phyloP scores from a whole-genome alignment of 2,888 invertebrate genomes.

The Stenolophus ochropezus region DNA sequence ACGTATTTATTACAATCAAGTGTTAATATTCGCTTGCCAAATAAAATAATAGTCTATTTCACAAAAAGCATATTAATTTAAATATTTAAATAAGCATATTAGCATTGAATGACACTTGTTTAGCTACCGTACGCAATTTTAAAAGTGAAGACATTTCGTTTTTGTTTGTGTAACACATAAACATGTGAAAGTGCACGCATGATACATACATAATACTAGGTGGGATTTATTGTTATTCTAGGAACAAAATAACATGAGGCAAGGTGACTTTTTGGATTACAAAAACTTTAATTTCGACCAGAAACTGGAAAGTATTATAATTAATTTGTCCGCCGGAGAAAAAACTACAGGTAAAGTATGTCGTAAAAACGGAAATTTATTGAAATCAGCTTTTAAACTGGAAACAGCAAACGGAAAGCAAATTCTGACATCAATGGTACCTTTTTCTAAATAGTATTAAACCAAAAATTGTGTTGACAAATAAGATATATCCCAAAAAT shows the following conservation, averaged over 20 bases:
- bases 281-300: neutral
- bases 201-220: constrained; percentile 13
- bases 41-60: neutral
- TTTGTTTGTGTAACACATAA: constrained; percentile 46
- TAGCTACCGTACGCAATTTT: neutral
- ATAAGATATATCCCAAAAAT: too few relatives aligned
- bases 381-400: too few relatives aligned
- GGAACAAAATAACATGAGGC: constrained; percentile 7
- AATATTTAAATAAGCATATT: constrained; percentile 8
- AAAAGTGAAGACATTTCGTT: constrained; percentile 40
- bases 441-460: too few relatives aligned
- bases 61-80: neutral
- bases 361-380: neutral
- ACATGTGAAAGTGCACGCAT: constrained; percentile 43
- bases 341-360: neutral
- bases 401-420: too few relatives aligned
- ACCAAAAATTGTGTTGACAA: too few relatives aligned
- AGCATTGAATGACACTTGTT: constrained; percentile 31
- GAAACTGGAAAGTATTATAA: neutral
- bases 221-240: constrained; percentile 33
- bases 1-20: neutral
- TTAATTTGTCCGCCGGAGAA: neutral
- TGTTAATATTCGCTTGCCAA: neutral
- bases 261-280: constrained; percentile 2
- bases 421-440: too few relatives aligned